Evolutionary conservation across 2,113 vertebrate genomes (phyloP).

Genomic region (Protobothrops flavoviridis): DNA sequence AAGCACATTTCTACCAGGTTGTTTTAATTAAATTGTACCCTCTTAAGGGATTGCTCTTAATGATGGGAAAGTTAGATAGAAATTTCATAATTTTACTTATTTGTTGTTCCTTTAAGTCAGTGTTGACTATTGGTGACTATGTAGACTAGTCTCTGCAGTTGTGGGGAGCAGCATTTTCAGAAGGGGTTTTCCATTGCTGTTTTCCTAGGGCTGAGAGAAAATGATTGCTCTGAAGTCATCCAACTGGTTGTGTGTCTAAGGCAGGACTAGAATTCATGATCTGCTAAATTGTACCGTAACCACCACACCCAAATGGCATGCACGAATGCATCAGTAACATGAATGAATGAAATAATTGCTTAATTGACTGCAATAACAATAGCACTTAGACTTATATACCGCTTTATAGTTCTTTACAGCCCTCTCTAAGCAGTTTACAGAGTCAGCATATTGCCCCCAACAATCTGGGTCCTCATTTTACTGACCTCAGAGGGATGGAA

Average conservation of each 20-base stretch:
- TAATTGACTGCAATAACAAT: no score
- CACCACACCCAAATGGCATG: neutral
- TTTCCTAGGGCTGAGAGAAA: neutral
- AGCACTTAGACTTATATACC: no score
- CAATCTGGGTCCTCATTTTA: no score
- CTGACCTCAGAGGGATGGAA: no score
- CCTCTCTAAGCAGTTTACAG: no score
- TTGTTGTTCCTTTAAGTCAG: neutral
- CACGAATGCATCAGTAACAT: no score
- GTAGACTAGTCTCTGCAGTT: neutral
- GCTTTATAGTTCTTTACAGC: no score
- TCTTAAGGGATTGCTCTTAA: neutral
- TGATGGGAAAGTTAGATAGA: neutral
- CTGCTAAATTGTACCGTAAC: neutral
- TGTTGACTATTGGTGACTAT: neutral
- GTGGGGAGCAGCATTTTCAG: neutral
- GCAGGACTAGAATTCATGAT: neutral
- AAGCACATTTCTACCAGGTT: neutral
- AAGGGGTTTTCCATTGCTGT: neutral
- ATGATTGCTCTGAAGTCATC: neutral
- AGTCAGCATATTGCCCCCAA: no score
- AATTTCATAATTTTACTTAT: neutral
- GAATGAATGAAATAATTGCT: neutral
- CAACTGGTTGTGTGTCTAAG: neutral
- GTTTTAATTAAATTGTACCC: neutral